These are phyloP conservation scores for Galeopsomyia nigrocyanea DNA, from an alignment of 2,888 invertebrate species.

Conservation along the genomic window DNA sequence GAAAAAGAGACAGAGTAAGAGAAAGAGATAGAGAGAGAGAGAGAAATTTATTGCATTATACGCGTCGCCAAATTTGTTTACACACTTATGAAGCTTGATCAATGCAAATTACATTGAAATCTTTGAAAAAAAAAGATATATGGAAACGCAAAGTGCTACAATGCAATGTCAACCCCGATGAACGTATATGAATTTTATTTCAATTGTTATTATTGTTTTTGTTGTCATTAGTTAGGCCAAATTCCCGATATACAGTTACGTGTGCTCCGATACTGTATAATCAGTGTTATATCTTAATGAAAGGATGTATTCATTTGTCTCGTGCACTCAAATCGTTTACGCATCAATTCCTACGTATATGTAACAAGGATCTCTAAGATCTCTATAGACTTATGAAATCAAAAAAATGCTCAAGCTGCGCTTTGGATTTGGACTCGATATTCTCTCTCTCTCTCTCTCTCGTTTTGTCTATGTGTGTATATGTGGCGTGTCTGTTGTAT, in stretches of 20 bases:
- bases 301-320: conserved; percentile 48
- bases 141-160: not conserved
- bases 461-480: not conserved
- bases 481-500: not conserved
- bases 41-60: not conserved
- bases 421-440: conserved; percentile 37
- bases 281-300: conserved; percentile 25
- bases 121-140: no score
- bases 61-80: not conserved
- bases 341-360: conserved; percentile 62
- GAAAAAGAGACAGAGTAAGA: conserved; percentile 12
- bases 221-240: conserved; percentile 59
- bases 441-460: conserved; percentile 37
- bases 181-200: conserved; percentile 18
- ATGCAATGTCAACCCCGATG: conserved; percentile 45
- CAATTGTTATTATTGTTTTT: conserved; percentile 19
- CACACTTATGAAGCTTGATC: not conserved
- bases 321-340: conserved; percentile 30
- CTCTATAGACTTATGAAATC: conserved; percentile 33
- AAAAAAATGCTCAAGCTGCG: conserved; percentile 41
- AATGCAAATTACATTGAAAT: not conserved
- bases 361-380: conserved; percentile 54
- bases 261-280: conserved; percentile 57
- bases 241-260: conserved; percentile 59
- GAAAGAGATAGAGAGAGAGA: conserved; percentile 15